Conservation (phyloP, 2,113 vertebrate species). For the Ivindomyrus marchei region DNA sequence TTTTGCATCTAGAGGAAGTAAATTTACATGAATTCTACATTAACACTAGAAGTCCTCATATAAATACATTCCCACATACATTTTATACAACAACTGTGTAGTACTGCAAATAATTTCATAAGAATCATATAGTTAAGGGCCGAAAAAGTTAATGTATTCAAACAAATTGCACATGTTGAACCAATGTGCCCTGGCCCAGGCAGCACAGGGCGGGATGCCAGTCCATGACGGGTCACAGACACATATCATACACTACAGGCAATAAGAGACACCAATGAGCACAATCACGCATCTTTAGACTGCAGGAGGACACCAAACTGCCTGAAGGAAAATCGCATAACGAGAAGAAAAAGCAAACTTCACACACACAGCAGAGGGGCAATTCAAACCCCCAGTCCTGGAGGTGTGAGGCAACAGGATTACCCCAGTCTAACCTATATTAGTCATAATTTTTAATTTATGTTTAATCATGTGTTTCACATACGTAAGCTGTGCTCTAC, state of each 20-base stretch:
- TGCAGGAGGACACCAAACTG: background rate
- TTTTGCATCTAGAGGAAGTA: slow-evolving; percentile 55
- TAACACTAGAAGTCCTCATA: background rate
- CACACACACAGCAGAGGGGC: background rate
- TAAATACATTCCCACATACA: background rate
- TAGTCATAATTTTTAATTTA: background rate
- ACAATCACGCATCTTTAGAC: background rate
- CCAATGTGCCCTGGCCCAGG: background rate
- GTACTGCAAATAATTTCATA: background rate
- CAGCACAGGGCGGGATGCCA: background rate
- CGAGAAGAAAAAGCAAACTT: background rate
- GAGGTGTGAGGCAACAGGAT: background rate
- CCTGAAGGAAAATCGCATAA: background rate
- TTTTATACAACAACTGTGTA: background rate
- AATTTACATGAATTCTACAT: slow-evolving; percentile 6
- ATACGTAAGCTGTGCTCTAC: background rate
- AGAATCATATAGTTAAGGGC: background rate
- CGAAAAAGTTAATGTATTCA: background rate
- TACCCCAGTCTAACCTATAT: background rate
- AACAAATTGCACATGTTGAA: background rate
- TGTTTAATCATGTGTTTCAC: background rate
- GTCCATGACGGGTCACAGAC: background rate
- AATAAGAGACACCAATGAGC: background rate
- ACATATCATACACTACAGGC: background rate
- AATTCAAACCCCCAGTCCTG: background rate